These are phyloP conservation scores for Neosalanx taihuensis DNA, from an alignment of 2,797 vertebrate genomes.

Conservation along the genomic window DNA sequence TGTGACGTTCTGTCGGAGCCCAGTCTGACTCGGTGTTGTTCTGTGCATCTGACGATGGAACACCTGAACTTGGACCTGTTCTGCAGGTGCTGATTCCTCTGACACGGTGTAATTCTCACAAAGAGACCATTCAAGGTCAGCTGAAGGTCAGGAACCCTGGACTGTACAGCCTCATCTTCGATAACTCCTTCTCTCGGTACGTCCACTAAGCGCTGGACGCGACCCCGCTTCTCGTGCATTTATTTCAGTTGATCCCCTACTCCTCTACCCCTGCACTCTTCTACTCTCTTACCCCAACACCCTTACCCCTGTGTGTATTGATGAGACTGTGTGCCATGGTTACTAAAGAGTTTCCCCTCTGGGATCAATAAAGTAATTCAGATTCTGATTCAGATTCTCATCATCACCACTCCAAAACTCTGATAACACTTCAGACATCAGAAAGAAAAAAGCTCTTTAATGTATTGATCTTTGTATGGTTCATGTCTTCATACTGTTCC, in stretches of 20 bases:
- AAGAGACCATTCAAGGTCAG: conserved; percentile 88
- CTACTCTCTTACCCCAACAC: too few species aligned
- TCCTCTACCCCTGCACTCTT: too few species aligned
- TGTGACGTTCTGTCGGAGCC: too few species aligned
- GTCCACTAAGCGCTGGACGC: background rate
- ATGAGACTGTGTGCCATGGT: too few species aligned
- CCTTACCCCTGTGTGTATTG: too few species aligned
- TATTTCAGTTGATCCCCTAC: too few species aligned
- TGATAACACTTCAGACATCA: background rate
- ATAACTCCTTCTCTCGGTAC: conserved; percentile 96
- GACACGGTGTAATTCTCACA: conserved; percentile 91
- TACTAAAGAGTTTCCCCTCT: too few species aligned
- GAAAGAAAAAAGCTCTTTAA: background rate
- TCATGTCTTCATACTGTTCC: background rate
- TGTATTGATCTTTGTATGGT: background rate
- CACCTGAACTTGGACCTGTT: background rate
- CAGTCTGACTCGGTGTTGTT: too few species aligned
- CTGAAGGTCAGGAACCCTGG: conserved; percentile 85
- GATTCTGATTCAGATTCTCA: too few species aligned
- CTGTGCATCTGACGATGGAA: too few species aligned
- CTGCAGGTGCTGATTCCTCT: conserved; percentile 90
- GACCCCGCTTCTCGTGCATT: too few species aligned
- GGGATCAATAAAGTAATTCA: too few species aligned
- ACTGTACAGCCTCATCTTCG: conserved; percentile 89
- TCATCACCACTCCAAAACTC: background rate